A percentile compares a stretch with the other conserved stretches of the same genome.
Conservation (phyloP, 2,888 invertebrate species). For the Lumbricus terrestris region DNA sequence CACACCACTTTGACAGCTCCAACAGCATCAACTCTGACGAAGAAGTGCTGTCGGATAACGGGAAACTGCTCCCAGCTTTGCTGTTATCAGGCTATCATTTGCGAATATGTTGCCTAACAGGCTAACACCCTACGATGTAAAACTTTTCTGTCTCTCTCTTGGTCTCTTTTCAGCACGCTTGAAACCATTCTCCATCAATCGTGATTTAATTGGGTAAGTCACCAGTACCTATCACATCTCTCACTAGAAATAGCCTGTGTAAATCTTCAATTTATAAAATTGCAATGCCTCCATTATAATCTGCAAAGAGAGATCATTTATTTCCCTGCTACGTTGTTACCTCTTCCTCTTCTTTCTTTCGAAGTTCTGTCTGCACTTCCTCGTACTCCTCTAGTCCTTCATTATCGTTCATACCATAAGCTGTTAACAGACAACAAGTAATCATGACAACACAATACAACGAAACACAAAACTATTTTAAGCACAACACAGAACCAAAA, state of each 20-base stretch:
- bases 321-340: not conserved
- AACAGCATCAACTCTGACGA: no score
- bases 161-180: no score
- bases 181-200: no score
- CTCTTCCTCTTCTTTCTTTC: constrained; percentile 84
- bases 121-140: no score
- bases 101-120: no score
- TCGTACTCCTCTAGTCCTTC: constrained; percentile 94
- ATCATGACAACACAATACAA: not conserved
- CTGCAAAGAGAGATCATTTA: not conserved
- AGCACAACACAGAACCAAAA: not conserved
- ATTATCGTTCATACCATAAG: constrained; percentile 85
- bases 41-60: no score
- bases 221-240: not conserved
- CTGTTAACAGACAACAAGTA: constrained; percentile 42
- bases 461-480: not conserved
- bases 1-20: no score
- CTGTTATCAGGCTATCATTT: no score
- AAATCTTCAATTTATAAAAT: no score
- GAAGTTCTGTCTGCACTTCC: constrained; percentile 90
- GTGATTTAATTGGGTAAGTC: no score
- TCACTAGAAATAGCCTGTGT: not conserved
- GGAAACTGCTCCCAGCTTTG: no score
- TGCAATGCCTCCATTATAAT: not conserved
- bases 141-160: no score